Base-by-base conservation (phyloP, 2,888 invertebrate species). In the Amblyjoppa proteus region DNA sequence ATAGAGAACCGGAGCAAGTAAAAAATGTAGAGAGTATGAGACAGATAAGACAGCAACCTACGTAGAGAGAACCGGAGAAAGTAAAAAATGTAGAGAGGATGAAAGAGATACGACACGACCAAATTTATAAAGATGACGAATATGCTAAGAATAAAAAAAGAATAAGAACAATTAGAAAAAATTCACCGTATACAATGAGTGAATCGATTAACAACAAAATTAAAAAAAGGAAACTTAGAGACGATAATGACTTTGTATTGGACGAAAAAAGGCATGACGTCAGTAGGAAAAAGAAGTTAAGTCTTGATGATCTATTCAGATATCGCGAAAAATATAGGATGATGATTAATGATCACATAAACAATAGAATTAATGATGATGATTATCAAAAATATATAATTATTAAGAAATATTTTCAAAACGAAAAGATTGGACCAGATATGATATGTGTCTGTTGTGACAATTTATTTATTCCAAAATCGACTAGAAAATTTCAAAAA, bases 401-500 rank as follows among this genome's bases (percentile, higher is more conserved):
- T 61, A 64, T 78, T 49, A 11, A 68, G 66, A 69, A 51, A 49
- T 85, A 83, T 80, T 66, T 85, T 38, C 34, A 80, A 73, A 64
- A 70, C 79, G 73, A 77, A 68, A 58, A 73, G 58, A 13, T 58
- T 16, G 66, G 66, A 13, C 86, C 87, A 9, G 66, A 80, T 49
- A 74, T 20, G 11, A 61, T 84, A 41, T 82, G 87, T 69, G 77
- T 81, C 45, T 20, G 20, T 20, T 87, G 85, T 64, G 83, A 87
- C 28, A 80, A 80, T 69, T 79, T 84, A 77, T 84, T 87, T 79
- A 86, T 86, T 34, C 34, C n/a, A n/a, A 81, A 80, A 69, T 86
- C 83, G 31, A 31, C 31, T 31, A 31, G 28, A 28, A 68, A 64
- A 64, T 85, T 83, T 38, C 51, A 81, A 38, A 13, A 5, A 4